Percentiles rank a stretch among this genome's conserved stretches.
These are phyloP conservation scores for Lacerta agilis DNA, from an alignment of 2,797 vertebrate genomes.

Conservation along the genomic window DNA sequence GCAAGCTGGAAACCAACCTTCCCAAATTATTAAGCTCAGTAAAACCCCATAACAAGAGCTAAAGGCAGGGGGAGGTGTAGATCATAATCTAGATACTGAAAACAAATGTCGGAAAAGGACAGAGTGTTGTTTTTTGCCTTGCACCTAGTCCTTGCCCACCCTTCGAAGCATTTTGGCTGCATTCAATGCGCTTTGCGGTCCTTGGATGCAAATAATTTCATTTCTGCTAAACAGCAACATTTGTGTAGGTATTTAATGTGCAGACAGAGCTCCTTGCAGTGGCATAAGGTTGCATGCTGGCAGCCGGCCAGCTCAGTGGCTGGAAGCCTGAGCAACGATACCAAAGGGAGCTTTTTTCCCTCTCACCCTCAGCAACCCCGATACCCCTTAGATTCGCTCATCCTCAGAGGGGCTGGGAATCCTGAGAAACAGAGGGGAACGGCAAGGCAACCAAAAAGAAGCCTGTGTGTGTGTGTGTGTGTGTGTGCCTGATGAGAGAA, in stretches of 20 bases:
- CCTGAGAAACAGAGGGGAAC: neutral
- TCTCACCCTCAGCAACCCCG: constrained; percentile 35
- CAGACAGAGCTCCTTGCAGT: constrained; percentile 43
- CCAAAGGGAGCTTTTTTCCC: constrained; percentile 52
- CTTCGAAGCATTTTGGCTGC: constrained; percentile 10
- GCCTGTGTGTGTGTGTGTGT: neutral
- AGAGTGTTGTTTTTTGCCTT: constrained; percentile 40
- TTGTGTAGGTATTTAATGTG: constrained; percentile 4
- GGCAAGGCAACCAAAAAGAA: constrained; percentile 35
- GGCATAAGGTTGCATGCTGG: neutral
- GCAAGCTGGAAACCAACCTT: constrained; percentile 13
- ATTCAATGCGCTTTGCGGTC: constrained; percentile 8
- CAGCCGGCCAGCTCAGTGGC: constrained; percentile 29
- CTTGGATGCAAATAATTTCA: constrained; percentile 47
- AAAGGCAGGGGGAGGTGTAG: constrained; percentile 18
- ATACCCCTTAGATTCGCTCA: constrained; percentile 47
- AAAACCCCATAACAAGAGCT: constrained; percentile 51
- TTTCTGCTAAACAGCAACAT: constrained; percentile 28
- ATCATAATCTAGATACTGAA: constrained; percentile 47
- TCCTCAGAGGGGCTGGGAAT: constrained; percentile 19
- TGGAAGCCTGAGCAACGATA: constrained; percentile 53
- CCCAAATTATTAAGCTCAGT: constrained; percentile 44
- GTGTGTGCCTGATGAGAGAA: neutral
- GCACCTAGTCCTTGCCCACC: constrained; percentile 44
- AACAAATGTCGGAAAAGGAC: constrained; percentile 48